Percentiles rank a stretch among this genome's conserved stretches.
phyloP scores from a whole-genome alignment of 2,888 invertebrate species.

The Bhutanitis thaidina region DNA sequence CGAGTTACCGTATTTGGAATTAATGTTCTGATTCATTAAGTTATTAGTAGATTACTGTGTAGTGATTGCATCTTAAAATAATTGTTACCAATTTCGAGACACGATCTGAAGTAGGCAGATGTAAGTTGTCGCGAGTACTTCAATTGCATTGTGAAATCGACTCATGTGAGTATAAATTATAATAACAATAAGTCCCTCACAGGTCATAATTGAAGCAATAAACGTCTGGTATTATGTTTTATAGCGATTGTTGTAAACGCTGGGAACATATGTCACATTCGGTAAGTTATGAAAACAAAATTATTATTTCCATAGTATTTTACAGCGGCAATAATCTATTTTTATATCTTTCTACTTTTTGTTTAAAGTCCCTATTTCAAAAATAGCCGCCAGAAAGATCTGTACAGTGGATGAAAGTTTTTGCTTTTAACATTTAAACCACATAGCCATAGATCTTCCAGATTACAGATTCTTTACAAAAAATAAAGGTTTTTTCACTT shows the following conservation, averaged over 20 bases:
- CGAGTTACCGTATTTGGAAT: conserved; percentile 39
- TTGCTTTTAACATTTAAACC: too few relatives aligned
- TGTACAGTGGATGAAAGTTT: too few relatives aligned
- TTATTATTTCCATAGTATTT: not conserved
- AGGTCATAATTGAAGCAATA: conserved; percentile 14
- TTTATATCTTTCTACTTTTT: too few relatives aligned
- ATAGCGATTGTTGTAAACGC: conserved; percentile 14
- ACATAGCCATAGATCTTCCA: too few relatives aligned
- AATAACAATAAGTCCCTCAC: conserved; percentile 17
- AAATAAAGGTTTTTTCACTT: too few relatives aligned
- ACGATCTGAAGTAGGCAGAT: conserved; percentile 3
- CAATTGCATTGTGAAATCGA: conserved; percentile 8
- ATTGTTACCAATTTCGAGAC: conserved; percentile 29
- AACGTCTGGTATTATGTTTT: conserved; percentile 20
- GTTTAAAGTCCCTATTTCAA: too few relatives aligned
- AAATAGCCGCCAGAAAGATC: too few relatives aligned
- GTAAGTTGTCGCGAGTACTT: not conserved
- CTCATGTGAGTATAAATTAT: conserved; percentile 14
- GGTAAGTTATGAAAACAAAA: conserved; percentile 6
- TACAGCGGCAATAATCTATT: too few relatives aligned
- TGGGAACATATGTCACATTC: conserved; percentile 7
- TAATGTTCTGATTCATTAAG: conserved; percentile 60
- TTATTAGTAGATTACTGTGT: conserved; percentile 43
- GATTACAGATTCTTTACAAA: too few relatives aligned
- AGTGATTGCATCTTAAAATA: conserved; percentile 31